Base-by-base conservation (phyloP, 2,797 vertebrate species). In the Diplodus puntazzo region DNA sequence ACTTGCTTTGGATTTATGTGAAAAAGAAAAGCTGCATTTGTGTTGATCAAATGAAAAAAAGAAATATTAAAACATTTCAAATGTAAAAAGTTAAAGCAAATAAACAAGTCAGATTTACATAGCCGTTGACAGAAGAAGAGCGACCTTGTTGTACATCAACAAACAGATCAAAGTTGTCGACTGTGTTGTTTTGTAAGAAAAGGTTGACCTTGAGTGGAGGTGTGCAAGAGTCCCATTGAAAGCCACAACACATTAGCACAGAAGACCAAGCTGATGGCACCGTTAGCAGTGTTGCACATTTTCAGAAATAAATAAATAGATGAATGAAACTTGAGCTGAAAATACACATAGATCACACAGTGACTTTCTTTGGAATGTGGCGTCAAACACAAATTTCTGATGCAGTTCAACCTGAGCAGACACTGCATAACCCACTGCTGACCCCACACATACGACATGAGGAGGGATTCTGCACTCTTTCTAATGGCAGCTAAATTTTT, bases 341-440 rank as follows among this genome's bases (percentile, higher is more conserved):
- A 73, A 77, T 48, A 46, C 49, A 43, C 3, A 39, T 8, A 39
- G 39, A 64, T 69, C 20, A 48, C 23, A 53, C 45, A 25, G 46
- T 55, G 46, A 77, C 57, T 73, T 17, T 53, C 55, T 58, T 45
- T 62, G 72, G 63, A 83, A 76, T 77, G 25, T 73, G 60, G 50
- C 62, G 63, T 79, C 58, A 79, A 78, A 67, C 66, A 69, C 62
- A 59, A 43, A 63, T 80, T 79, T 84, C 65, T 76, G 62, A 83
- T 54, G 72, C 81, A 87, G 83, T 77, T 90, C 79, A 81, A 34
- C 53, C 67, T 52, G 59, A 46, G 61, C 1, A 21, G 67, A 77
- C 62, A 49, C 59, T 20, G n/a, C n/a, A 6, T 73, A 76, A 85
- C 85, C 90, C 75, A 3, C 46, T 1, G 43, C 68, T 86, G 81